A percentile compares a stretch with the other conserved stretches of the same genome.
Conservation (phyloP, 2,888 invertebrate genomes). For the Eilema griseolum region DNA sequence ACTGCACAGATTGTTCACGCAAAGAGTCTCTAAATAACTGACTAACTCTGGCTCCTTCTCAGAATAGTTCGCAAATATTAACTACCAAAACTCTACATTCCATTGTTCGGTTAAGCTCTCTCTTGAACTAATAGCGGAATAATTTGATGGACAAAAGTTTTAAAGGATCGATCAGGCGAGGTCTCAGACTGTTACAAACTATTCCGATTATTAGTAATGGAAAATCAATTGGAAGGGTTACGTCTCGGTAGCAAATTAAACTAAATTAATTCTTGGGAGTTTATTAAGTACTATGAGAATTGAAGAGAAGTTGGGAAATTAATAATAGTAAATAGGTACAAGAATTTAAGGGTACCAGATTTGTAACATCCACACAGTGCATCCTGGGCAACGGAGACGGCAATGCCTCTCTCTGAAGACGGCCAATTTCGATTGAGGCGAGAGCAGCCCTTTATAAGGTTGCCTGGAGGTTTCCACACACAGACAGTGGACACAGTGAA, state of each 20-base stretch:
- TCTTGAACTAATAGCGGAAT: conserved; percentile 44
- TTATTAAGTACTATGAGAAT: conserved; percentile 27
- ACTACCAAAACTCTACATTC: conserved; percentile 25
- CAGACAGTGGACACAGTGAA: too few species aligned
- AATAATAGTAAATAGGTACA: conserved; percentile 9
- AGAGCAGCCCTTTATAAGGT: too few species aligned
- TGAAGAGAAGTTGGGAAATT: conserved; percentile 11
- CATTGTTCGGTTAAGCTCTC: conserved; percentile 39
- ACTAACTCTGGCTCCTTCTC: not conserved
- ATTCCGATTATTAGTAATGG: conserved; percentile 61
- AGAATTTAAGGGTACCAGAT: not conserved
- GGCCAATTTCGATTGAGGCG: too few species aligned
- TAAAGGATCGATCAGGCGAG: conserved; percentile 47
- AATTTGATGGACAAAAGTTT: conserved; percentile 47
- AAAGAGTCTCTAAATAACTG: not conserved
- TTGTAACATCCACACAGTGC: too few species aligned
- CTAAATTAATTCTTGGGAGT: conserved; percentile 40
- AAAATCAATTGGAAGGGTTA: conserved; percentile 52
- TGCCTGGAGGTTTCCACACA: too few species aligned
- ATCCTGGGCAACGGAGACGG: too few species aligned
- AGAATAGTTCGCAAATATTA: conserved; percentile 24
- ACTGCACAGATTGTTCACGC: too few species aligned
- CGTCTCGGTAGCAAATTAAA: conserved; percentile 38
- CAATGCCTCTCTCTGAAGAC: too few species aligned
- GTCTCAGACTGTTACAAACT: conserved; percentile 60